A percentile compares a stretch with the other conserved stretches of the same genome.
phyloP scores from a whole-genome alignment of 2,797 vertebrate genomes.

The Sternarchorhynchus goeldii region DNA sequence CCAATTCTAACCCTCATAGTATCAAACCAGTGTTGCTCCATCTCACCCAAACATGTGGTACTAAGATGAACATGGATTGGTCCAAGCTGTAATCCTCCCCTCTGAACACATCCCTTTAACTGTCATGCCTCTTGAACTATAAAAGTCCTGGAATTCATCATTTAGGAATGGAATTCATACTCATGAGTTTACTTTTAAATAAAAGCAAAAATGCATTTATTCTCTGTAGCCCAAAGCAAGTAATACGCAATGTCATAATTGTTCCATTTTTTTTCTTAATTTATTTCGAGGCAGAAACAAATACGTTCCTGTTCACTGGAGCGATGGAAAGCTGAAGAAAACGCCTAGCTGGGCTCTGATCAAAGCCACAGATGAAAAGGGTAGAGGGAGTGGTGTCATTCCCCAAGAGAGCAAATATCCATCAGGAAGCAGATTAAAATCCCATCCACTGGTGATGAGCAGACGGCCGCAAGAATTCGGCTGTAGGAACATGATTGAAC shows the following conservation, averaged over 20 bases:
- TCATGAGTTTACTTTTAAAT: slow-evolving; percentile 49
- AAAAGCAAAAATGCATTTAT: slow-evolving; percentile 25
- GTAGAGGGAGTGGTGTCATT: slow-evolving; percentile 26
- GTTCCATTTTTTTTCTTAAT: slow-evolving; percentile 2
- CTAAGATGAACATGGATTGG: background rate
- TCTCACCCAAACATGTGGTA: background rate
- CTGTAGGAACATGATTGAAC: slow-evolving; percentile 14
- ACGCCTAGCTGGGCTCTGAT: slow-evolving; percentile 36
- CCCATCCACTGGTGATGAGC: slow-evolving; percentile 43
- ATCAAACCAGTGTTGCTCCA: background rate
- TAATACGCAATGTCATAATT: slow-evolving; percentile 23
- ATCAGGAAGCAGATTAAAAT: slow-evolving; percentile 53
- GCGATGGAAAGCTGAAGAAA: slow-evolving; percentile 15
- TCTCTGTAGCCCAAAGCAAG: slow-evolving; percentile 25
- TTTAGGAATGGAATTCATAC: slow-evolving; percentile 8
- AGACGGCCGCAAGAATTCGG: slow-evolving; percentile 20
- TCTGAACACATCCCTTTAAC: background rate
- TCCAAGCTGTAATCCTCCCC: background rate
- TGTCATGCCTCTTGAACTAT: background rate
- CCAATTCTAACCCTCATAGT: background rate
- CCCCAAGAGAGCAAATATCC: slow-evolving; percentile 32
- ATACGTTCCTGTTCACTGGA: slow-evolving; percentile 19
- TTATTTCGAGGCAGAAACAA: slow-evolving; percentile 36
- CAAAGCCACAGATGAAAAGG: slow-evolving; percentile 48
- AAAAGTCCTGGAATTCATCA: slow-evolving; percentile 4